phyloP scores from a whole-genome alignment of 2,113 vertebrate genomes.

The Rhea americana region DNA sequence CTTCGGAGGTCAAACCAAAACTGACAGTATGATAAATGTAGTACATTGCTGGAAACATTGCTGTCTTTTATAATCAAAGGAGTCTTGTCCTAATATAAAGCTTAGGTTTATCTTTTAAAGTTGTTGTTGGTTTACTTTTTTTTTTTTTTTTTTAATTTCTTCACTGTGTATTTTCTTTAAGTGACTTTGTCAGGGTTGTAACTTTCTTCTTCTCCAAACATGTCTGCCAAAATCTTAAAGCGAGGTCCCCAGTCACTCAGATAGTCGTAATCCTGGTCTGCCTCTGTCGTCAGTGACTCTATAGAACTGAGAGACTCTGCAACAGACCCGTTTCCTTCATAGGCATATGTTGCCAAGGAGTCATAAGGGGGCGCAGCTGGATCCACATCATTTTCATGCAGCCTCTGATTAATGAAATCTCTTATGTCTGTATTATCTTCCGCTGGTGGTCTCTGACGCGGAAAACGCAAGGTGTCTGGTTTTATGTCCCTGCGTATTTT shows the following conservation, averaged over 20 bases:
- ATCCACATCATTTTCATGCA: conserved; percentile 90
- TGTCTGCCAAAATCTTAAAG: conserved; percentile 94
- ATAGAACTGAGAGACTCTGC: conserved; percentile 96
- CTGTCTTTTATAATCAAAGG: conserved; percentile 61
- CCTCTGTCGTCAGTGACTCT: conserved; percentile 84
- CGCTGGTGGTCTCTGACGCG: conserved; percentile 69
- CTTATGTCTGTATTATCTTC: conserved; percentile 91
- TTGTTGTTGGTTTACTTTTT: conserved; percentile 43
- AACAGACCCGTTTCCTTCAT: conserved; percentile 91
- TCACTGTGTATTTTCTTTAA: conserved; percentile 44
- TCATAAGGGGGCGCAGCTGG: conserved; percentile 92
- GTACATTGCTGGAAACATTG: conserved; percentile 70
- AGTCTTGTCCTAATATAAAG: conserved; percentile 67
- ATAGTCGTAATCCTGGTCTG: conserved; percentile 92
- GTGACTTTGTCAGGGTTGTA: conserved; percentile 79
- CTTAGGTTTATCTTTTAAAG: conserved; percentile 55
- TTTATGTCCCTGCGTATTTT: conserved; percentile 92
- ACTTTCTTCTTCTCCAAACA: conserved; percentile 90
- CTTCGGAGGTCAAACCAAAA: conserved; percentile 68
- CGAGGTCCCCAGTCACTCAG: conserved; percentile 95
- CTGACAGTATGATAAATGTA: conserved; percentile 71
- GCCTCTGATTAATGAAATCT: conserved; percentile 91
- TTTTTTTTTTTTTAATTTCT: neutral
- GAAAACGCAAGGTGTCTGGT: conserved; percentile 82
- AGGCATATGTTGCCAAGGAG: conserved; percentile 95